Base-by-base conservation (phyloP, 2,888 invertebrate species). In the Drosophila prolongata region DNA sequence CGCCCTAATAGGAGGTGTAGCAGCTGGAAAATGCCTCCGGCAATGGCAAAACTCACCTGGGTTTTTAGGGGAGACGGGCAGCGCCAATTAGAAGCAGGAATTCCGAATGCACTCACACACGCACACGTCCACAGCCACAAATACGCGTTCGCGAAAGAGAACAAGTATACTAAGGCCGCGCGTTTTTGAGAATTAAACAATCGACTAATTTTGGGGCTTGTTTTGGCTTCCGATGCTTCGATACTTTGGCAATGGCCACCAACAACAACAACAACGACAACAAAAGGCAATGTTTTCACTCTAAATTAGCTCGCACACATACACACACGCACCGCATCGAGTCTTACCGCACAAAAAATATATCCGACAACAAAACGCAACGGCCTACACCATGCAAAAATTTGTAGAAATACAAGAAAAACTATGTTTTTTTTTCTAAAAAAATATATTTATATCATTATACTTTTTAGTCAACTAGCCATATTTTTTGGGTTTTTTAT, bases 41-140 rank as follows among this genome's bases (percentile, higher is more conserved):
- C 46, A 4, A 3, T 30, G 76, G 65, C 44, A 27, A 66, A 44
- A 80, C 82, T 86, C 76, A 83, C 82, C 86, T 47, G 78, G 65
- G 14, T 50, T 70, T 65, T 49, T 60, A 46, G 52, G 57, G 9
- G 58, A 19, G 19, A 37, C 30, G 10, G 47, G 14, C 6, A 10
- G 79, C 85, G 77, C 79, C 85, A 75, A 70, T 46, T 27, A 16
- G 43, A 43, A 19, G 34, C 30, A 47, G 47, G 81, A 82, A 85
- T 82, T 82, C 72, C 75, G 75, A 40, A 77, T 76, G 72, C 79
- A 81, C 58, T 59, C 71, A 57, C 64, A 52, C 44, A 30, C 44
- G 47, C 49, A 58, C 47, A 38, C 54, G 54, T 49, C 13, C 49
- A 49, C 34, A 9, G 35, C 16, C 13, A 34, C 3, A 30, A 14